Evolutionary conservation across 2,888 invertebrate species (phyloP), one percentile per base, ranked within the genome.

Genomic region (Oscheius sp.): DNA sequence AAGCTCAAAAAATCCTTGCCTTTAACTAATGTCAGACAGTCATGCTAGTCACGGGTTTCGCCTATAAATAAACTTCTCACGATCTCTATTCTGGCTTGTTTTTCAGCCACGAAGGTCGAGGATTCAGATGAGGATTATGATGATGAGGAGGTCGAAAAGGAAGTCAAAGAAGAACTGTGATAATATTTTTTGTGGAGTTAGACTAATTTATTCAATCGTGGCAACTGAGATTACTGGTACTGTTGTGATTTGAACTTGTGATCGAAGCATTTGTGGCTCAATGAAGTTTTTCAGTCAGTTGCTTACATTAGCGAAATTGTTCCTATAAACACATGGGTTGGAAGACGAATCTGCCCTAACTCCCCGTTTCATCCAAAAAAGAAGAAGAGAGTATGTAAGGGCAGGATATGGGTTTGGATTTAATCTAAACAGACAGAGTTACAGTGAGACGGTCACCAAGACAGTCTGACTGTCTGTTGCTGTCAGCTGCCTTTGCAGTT

Each of bases 1-100:
- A 74, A 50, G 66, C 74, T 35, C 42, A 62, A 59, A 72, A 62
- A 53, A 47, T 68, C 21, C 68, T 68, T 55, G n/a, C 53, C 55
- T 68, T 68, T 68, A 51, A 51, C 47, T 10, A 62, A n/a, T n/a
- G 33, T 37, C 21, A 21, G 21, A 21, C 21, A 21, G 21, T 37
- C 21, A 21, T 47, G 9, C 21, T 48, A 60, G n/a, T 47, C 63
- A 63, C 42, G 47, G 63, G 42, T 47, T 63, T 21, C 11, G 2
- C 32, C 58, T 32, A 58, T 58, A 7, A 32, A 21, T 58, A 21
- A 58, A 33, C 11, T 29, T 29, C 5, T 58, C 5, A 29, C 32
- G 5, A 5, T 58, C 11, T 33, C 58, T 58, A 11, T 58, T 58
- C 11, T 32, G 32, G 33, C 4, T 58, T 32, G 58, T 32, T 33